phyloP scores from a whole-genome alignment of 1,140 invertebrate species.

The Hyposmocoma kahamanoa region DNA sequence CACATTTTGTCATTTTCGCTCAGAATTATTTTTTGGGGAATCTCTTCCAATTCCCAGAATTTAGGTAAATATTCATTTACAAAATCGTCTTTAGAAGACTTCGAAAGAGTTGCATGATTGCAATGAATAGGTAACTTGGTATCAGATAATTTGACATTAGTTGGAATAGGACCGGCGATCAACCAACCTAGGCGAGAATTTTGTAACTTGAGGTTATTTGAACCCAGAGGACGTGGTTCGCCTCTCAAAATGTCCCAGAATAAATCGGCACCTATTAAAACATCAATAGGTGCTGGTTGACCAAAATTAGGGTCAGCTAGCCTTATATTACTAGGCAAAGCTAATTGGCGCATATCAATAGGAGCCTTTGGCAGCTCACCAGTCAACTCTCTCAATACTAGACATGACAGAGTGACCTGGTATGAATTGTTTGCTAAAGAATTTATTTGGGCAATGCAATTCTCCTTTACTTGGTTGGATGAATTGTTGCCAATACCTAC shows the following conservation, averaged over 20 bases:
- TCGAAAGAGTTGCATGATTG: slow-evolving; percentile 1
- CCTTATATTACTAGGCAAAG: slow-evolving; percentile 11
- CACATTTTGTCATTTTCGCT: slow-evolving; percentile 27
- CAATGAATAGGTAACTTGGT: neutral
- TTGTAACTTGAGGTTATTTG: slow-evolving; percentile 10
- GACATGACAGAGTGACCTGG: slow-evolving; percentile 3
- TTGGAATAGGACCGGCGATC: slow-evolving; percentile 10
- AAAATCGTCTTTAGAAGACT: neutral
- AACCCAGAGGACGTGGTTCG: slow-evolving; percentile 13
- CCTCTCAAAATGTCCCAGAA: slow-evolving; percentile 19
- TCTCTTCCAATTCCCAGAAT: slow-evolving; percentile 5
- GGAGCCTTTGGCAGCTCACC: slow-evolving; percentile 9
- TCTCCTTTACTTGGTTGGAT: slow-evolving; percentile 4
- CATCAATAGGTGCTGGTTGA: slow-evolving; percentile 11
- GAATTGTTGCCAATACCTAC: slow-evolving; percentile 13
- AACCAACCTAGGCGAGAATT: slow-evolving; percentile 16
- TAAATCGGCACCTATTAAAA: slow-evolving; percentile 19
- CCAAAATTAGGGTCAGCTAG: slow-evolving; percentile 19
- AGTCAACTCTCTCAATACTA: slow-evolving; percentile 14
- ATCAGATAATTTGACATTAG: neutral
- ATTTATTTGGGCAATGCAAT: slow-evolving; percentile 4
- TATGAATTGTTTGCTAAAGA: slow-evolving; percentile 6
- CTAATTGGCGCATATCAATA: slow-evolving; percentile 9
- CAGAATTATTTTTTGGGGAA: neutral
- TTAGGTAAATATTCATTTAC: slow-evolving; percentile 3